Evolutionary conservation across 1,140 invertebrate genomes (phyloP), one percentile per base, ranked within the genome.

Genomic region (Drosophila teissieri): DNA sequence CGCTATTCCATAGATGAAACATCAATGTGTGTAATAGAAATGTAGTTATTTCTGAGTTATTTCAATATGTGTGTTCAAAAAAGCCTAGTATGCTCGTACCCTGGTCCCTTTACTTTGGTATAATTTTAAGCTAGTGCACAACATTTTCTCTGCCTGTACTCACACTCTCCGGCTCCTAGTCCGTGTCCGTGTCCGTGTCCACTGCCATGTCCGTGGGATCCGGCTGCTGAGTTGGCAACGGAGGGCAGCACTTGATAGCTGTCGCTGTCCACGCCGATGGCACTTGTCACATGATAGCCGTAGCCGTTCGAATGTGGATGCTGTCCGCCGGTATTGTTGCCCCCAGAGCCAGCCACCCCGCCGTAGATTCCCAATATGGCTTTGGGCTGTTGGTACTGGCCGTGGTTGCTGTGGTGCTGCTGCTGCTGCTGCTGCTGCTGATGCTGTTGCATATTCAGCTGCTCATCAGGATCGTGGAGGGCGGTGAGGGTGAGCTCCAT

Each of bases 231-330:
- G 40, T 46, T 57, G 40, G 73, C 81, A 49, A 53, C 81, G 78
- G 90, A 76, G 45, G 90, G 90, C 83, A 91, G 74, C 80, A 91
- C 90, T 91, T 91, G 90, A 88, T 91, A 91, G 90, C 80, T 91
- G 72, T 91, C 90, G 64, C 90, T 55, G 74, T 90, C 90, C 65
- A 81, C 72, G 73, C 90, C 90, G 67, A 91, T 90, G 73, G 80
- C 86, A 89, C 86, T 91, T 91, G 90, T 90, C 90, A 91, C 86
- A 82, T 91, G 90, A 89, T 91, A 91, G 72, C 90, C 90, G 73
- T 91, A 91, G 51, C 90, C 90, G 73, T 91, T 91, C 67, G 80
- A 58, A 62, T 80, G 81, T 46, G 56, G 37, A 45, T 74, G 76
- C 62, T 60, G 57, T 60, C 58, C 55, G 24, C 53, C 53, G 15